Base-by-base conservation (phyloP, 1,140 invertebrate species). In the Arion vulgaris region DNA sequence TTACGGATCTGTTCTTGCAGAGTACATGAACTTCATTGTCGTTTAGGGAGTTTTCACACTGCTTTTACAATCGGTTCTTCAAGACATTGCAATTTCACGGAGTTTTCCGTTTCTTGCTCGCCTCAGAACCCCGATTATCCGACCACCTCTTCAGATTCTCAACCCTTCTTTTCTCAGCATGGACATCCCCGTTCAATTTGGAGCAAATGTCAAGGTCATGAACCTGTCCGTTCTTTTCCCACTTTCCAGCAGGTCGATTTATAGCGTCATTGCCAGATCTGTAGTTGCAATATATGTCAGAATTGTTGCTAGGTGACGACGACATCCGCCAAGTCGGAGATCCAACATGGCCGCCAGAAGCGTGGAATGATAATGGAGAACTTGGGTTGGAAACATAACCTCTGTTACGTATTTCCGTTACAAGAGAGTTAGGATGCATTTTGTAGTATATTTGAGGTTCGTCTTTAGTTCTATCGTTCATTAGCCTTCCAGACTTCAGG, bases 171-270 rank as follows among this genome's bases (percentile, higher is more conserved):
- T 36, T 72, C 69, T 72, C 69, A 7, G n/a, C n/a, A n/a, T 15
- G 11, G 7, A 36, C 11, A 2, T 17, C 26, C 15, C n/a, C 34
- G n/a, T 36, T 36, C 15, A 7, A 13, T 15, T 38, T 72, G 69
- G 9, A 7, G 39, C 5, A 17, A 11, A 72, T 17, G 69, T 72
- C 69, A 72, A 72, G 69, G 69, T 32, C 69, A n/a, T 72, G 69
- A 72, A 72, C 69, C 15, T 72, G 69, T 7, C 69, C 69, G 9
- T 41, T 72, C 69, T 72, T 72, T n/a, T 72, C 69, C 69, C 69
- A 72, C 9, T 72, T 36, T 19, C 69, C 69, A 9, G n/a, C n/a
- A n/a, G n/a, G n/a, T n/a, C n/a, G n/a, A n/a, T n/a, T n/a, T n/a
- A n/a, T n/a, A n/a, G n/a, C n/a, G n/a, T n/a, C n/a, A n/a, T n/a